Evolutionary conservation across 2,113 vertebrate genomes (phyloP), one percentile per base, ranked within the genome.

Genomic region (Marmota monax): DNA sequence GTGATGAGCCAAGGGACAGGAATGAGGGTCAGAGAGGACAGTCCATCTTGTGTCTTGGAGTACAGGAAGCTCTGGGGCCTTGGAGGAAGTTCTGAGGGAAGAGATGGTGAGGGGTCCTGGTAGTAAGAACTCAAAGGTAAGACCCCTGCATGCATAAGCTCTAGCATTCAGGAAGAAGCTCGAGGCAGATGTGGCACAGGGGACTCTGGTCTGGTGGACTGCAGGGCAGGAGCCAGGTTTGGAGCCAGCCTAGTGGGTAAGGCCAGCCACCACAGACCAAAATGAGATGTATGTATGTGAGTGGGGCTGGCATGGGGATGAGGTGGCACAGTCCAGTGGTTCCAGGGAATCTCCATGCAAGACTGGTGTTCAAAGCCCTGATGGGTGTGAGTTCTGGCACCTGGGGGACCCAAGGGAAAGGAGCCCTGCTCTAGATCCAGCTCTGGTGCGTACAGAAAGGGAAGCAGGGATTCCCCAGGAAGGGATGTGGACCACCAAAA

Each of bases 1-100:
- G 39, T 88, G 85, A 88, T 48, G 95, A 89, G 93, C 61, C 53
- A 20, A 91, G 83, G 56, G 32, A 78, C 34, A 70, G 86, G 45
- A 76, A 25, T 32, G 27, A 87, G 22, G 45, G 56, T 93, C 27
- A 69, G 58, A 42, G 90, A 79, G 17, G 45, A 92, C 53, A 72
- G 83, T 73, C 61, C n/a, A 73, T 53, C 45, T 20, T 25, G 29
- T 45, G 13, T 78, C 29, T 56, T 39, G 14, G 45, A 88, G 23
- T 53, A 45, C 14, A 76, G 91, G 79, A 32, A 74, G 73, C 25
- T 89, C 27, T 48, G 63, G 32, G 53, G 22, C 7, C 34, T 70
- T 22, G 61, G 51, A 61, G 45, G 73, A 85, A 45, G 73, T 51
- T 82, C 42, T 74, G 56, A 89, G 53, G 42, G 78, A 53, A 27